A percentile compares a stretch with the other conserved stretches of the same genome.
Conservation (phyloP, 2,113 vertebrate species). For the Cepphus grylle region DNA sequence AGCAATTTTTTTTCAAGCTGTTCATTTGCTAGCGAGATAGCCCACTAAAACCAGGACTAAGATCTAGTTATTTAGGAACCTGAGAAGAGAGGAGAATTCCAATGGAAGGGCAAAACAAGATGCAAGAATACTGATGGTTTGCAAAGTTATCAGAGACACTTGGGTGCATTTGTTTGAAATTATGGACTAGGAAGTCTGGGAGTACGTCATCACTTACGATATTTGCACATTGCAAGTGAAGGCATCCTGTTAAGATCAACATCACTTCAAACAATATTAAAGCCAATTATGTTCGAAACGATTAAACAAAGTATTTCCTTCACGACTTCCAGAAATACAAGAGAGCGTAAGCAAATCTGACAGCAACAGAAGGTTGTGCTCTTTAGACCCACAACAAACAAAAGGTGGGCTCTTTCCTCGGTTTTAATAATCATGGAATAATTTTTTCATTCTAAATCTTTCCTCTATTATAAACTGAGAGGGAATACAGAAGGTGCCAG, state of each 20-base stretch:
- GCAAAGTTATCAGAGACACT: neutral
- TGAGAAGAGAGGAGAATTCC: neutral
- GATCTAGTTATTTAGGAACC: neutral
- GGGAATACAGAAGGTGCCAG: neutral
- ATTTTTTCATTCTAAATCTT: neutral
- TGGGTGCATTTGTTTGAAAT: neutral
- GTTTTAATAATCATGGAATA: neutral
- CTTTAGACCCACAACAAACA: neutral
- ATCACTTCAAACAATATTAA: neutral
- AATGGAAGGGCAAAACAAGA: neutral
- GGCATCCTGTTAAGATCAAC: neutral
- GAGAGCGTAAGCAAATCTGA: neutral
- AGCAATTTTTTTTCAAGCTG: neutral
- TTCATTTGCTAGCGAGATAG: neutral
- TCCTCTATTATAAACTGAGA: neutral
- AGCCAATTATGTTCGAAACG: neutral
- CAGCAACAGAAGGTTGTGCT: neutral
- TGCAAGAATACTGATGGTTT: neutral
- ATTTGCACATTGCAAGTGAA: neutral
- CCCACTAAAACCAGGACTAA: neutral
- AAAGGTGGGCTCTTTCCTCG: neutral
- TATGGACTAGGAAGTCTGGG: neutral
- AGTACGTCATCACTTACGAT: neutral
- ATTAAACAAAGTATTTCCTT: conserved; percentile 9
- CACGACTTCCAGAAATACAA: neutral